Evolutionary conservation across 2,113 vertebrate species (phyloP).

Genomic region (Asarcornis scutulata): DNA sequence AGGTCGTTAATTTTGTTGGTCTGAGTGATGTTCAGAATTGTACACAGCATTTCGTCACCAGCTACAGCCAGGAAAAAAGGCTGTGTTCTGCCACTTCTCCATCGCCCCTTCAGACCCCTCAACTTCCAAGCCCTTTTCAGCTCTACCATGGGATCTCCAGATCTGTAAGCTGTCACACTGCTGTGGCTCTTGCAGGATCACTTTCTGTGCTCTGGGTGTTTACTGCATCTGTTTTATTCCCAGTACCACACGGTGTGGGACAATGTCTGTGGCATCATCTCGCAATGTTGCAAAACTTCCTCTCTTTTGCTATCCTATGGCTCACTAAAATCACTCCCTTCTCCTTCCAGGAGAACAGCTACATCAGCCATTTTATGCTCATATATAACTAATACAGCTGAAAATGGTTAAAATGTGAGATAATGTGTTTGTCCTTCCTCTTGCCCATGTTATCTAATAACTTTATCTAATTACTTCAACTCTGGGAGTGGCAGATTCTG

Average conservation of each 20-base stretch:
- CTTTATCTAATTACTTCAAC: background rate
- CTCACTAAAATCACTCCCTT: background rate
- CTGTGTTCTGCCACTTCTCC: background rate
- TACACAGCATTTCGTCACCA: background rate
- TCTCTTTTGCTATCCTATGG: background rate
- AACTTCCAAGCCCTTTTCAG: background rate
- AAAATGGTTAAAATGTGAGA: background rate
- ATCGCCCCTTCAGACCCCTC: background rate
- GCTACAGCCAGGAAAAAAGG: background rate
- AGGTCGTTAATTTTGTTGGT: background rate
- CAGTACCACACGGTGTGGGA: background rate
- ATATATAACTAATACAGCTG: background rate
- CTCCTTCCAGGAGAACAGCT: background rate
- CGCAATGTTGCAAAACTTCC: too few relatives aligned
- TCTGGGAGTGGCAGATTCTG: background rate
- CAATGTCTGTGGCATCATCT: background rate
- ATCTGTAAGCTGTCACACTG: accelerated
- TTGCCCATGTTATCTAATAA: background rate
- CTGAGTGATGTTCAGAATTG: background rate
- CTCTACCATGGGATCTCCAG: background rate
- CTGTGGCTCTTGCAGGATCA: accelerated
- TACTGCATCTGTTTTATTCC: background rate
- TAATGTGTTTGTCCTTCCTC: background rate
- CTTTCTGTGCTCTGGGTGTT: accelerated
- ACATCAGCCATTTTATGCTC: background rate